phyloP scores from a whole-genome alignment of 1,140 invertebrate species.

The Macrocentrus cingulum region DNA sequence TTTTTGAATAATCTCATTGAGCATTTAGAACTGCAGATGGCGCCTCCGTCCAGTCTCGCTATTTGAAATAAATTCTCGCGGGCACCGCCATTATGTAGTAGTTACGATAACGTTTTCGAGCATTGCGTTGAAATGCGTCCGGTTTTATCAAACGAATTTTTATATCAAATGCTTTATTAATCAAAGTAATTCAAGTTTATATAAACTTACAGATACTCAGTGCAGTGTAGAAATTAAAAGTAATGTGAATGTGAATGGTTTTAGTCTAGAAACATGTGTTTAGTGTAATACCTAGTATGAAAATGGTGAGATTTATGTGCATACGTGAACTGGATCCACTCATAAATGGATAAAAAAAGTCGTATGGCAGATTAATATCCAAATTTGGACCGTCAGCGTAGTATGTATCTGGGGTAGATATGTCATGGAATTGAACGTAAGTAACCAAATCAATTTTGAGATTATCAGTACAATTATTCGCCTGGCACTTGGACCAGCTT shows the following conservation, averaged over 20 bases:
- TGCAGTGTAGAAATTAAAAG: no score
- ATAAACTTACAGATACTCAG: no score
- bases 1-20: no score
- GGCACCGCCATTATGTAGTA: no score
- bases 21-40: no score
- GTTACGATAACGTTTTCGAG: no score
- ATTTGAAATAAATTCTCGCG: no score
- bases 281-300: background rate
- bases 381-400: constrained; percentile 65
- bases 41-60: no score
- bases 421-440: constrained; percentile 65
- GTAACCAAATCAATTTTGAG: constrained; percentile 44
- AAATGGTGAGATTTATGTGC: background rate
- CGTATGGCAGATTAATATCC: constrained; percentile 65
- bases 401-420: constrained; percentile 58
- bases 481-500: constrained; percentile 44
- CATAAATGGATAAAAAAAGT: constrained; percentile 73
- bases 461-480: constrained; percentile 39
- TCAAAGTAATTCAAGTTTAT: no score
- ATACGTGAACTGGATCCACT: constrained; percentile 23
- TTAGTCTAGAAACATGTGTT: constrained; percentile 2
- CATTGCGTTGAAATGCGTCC: no score
- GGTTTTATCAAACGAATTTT: no score
- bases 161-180: no score
- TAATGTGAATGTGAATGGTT: background rate